Evolutionary conservation across 2,113 vertebrate species (phyloP).

Genomic region (Recurvirostra avosetta): DNA sequence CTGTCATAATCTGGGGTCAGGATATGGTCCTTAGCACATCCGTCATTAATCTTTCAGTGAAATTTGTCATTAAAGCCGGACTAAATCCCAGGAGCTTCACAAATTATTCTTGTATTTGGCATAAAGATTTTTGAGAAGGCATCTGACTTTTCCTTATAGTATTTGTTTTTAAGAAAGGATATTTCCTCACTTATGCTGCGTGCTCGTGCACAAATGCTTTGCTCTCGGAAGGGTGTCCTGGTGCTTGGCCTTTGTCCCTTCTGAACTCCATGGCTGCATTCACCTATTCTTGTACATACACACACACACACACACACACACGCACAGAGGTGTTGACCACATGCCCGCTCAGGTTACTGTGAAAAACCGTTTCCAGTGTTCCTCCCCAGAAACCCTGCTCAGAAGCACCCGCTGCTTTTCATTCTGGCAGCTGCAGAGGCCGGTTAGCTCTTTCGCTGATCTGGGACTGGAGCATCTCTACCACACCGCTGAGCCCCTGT

Average conservation of each 20-base stretch:
- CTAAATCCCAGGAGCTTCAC: not conserved
- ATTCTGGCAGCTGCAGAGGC: not conserved
- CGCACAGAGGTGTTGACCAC: too few species aligned
- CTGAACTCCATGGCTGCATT: not conserved
- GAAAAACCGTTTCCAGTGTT: not conserved
- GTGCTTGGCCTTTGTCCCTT: not conserved
- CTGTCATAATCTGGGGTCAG: not conserved
- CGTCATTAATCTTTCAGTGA: not conserved
- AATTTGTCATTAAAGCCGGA: not conserved
- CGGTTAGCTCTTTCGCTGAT: not conserved
- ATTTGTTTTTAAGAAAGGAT: not conserved
- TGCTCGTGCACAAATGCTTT: not conserved
- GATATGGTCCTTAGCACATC: not conserved
- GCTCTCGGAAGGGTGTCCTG: not conserved
- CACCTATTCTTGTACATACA: too few species aligned
- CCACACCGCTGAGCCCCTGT: not conserved
- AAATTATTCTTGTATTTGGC: not conserved
- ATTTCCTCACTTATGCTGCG: not conserved
- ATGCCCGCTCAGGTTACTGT: rapidly evolving
- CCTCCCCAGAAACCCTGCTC: not conserved
- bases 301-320: rapidly evolving
- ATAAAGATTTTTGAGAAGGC: not conserved
- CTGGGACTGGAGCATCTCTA: not conserved
- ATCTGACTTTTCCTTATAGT: not conserved
- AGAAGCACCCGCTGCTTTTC: not conserved